Conservation (phyloP, 2,797 vertebrate species). For the Triplophysa yarkandensis region DNA sequence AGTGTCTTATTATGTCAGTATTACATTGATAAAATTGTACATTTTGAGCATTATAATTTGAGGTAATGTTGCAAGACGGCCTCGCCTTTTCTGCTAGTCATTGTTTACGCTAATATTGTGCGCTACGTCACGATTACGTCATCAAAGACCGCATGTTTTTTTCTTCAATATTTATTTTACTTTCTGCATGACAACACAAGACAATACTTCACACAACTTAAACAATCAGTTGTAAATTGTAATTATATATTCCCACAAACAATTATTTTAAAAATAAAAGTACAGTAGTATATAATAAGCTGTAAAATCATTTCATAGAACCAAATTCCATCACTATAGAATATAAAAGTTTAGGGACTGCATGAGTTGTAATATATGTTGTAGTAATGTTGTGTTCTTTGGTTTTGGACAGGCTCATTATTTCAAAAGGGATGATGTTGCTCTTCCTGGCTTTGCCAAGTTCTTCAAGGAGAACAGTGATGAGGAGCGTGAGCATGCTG, state of each 20-base stretch:
- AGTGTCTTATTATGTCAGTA: background rate
- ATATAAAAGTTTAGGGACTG: too few relatives aligned
- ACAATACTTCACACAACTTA: too few relatives aligned
- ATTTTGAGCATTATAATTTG: background rate
- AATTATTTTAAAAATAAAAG: too few relatives aligned
- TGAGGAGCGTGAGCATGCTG: slow-evolving; percentile 85
- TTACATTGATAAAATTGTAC: background rate
- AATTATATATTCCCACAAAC: too few relatives aligned
- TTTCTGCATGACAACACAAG: too few relatives aligned
- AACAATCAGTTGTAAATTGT: too few relatives aligned
- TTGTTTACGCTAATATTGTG: background rate
- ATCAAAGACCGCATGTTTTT: background rate
- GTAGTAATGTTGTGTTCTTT: background rate
- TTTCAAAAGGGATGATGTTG: slow-evolving; percentile 88
- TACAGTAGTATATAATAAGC: too few relatives aligned
- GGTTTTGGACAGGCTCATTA: slow-evolving; percentile 77
- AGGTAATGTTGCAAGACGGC: background rate
- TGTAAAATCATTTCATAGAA: too few relatives aligned
- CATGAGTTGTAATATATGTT: too few relatives aligned
- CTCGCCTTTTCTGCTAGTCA: background rate
- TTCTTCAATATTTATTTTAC: too few relatives aligned
- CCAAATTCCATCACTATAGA: too few relatives aligned
- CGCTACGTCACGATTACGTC: background rate
- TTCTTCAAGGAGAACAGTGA: slow-evolving; percentile 86
- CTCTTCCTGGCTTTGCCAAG: slow-evolving; percentile 84